These are phyloP conservation scores for Nymphalis io DNA, from an alignment of 1,140 invertebrate species.

Conservation along the genomic window DNA sequence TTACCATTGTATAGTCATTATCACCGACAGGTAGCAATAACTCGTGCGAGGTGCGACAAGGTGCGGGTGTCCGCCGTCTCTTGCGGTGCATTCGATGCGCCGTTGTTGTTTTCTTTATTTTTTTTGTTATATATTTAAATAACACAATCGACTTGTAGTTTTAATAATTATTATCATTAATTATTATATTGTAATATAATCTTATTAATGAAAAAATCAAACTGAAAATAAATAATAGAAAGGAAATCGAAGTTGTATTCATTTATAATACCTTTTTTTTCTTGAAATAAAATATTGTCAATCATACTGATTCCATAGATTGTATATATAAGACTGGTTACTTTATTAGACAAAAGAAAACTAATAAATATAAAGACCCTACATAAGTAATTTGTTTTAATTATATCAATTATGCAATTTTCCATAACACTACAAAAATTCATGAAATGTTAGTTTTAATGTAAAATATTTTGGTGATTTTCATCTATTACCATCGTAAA, in stretches of 20 bases:
- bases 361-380: background rate
- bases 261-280: constrained; percentile 29
- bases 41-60: constrained; percentile 64
- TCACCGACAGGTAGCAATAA: constrained; percentile 69
- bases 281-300: background rate
- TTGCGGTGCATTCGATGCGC: constrained; percentile 49
- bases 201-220: constrained; percentile 80
- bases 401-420: too few relatives aligned
- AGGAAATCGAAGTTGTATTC: constrained; percentile 59
- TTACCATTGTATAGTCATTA: constrained; percentile 79
- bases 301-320: too few relatives aligned
- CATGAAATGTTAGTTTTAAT: too few relatives aligned
- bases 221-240: constrained; percentile 79
- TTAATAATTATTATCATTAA: constrained; percentile 81
- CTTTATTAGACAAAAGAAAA: too few relatives aligned
- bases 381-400: too few relatives aligned
- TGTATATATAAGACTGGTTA: too few relatives aligned
- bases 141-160: constrained; percentile 79
- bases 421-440: too few relatives aligned
- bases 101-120: constrained; percentile 74
- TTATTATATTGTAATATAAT: constrained; percentile 81
- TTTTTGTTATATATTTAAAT: constrained; percentile 80
- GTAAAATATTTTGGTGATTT: too few relatives aligned
- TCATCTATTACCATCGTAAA: too few relatives aligned
- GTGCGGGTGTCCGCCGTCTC: constrained; percentile 43